These are phyloP conservation scores for Microvelia longipes DNA, from an alignment of 1,140 invertebrate species.

Conservation along the genomic window DNA sequence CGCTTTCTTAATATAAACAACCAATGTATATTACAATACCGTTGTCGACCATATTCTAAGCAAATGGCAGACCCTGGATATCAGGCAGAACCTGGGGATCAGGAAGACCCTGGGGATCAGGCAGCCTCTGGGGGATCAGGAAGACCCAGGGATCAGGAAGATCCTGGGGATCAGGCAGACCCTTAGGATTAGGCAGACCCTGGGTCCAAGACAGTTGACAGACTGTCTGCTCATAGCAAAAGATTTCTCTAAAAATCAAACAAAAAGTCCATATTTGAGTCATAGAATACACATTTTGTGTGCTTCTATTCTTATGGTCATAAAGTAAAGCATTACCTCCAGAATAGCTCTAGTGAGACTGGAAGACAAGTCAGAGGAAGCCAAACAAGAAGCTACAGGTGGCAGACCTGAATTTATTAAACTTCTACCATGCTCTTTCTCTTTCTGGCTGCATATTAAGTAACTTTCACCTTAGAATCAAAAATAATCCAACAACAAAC, in stretches of 20 bases:
- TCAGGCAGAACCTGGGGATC: too few species aligned
- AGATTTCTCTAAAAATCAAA: too few species aligned
- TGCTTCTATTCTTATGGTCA: too few species aligned
- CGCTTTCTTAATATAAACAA: too few species aligned
- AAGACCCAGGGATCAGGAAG: not conserved
- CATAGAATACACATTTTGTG: too few species aligned
- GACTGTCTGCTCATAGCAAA: too few species aligned
- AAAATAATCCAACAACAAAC: not conserved
- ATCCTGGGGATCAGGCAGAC: not conserved
- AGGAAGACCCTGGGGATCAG: not conserved
- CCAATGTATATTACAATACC: not conserved
- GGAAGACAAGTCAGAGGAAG: constrained; percentile 41
- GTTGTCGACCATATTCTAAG: not conserved
- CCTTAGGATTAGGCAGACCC: too few species aligned
- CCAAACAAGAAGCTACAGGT: constrained; percentile 70
- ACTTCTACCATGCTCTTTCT: constrained; percentile 47
- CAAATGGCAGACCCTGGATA: too few species aligned
- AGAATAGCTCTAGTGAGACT: constrained; percentile 43
- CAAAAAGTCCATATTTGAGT: too few species aligned
- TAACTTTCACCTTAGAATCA: constrained; percentile 74
- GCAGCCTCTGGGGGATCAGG: not conserved
- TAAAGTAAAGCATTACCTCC: too few species aligned
- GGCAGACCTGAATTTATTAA: constrained; percentile 51
- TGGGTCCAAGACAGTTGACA: too few species aligned
- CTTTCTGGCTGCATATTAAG: constrained; percentile 65